Evolutionary conservation across 2,797 vertebrate species (phyloP), one percentile per base, ranked within the genome.

Genomic region (Eptatretus atami): DNA sequence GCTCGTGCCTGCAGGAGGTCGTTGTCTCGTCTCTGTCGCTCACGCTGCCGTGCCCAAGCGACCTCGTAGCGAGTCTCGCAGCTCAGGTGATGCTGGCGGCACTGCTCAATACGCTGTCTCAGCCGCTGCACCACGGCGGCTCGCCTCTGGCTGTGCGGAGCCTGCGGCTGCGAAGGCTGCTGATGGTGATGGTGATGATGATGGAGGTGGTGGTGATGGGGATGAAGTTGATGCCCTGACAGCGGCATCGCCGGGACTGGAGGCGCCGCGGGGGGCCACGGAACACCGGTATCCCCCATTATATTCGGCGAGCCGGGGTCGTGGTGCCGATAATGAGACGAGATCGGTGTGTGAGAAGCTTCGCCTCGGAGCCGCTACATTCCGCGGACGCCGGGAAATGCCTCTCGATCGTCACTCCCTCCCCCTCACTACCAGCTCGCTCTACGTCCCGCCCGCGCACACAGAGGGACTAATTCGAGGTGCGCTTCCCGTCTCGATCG

Each of bases 31-130:
- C 57, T n/a, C 57, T 61, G 15, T n/a, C 57, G 57, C 57, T 61
- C 57, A 10, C 57, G 57, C 10, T 61, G 57, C 10, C 57, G 57
- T 12, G 57, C 57, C 57, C 57, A 61, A 12, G 15, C 24, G 15
- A 61, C 15, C 57, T 61, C 57, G 57, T 61, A 61, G 57, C 57
- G 57, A 24, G 15, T 61, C 57, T 61, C 57, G 57, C 57, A 61
- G 57, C 57, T 61, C 57, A 61, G 57, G 57, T 61, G 57, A 12
- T 61, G 57, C 57, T 61, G 57, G 11, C 57, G 57, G 57, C 57
- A 61, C 11, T 61, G 57, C 57, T 61, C 57, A 12, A 61, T 61
- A 10, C 57, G 57, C 2, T 61, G 57, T 12, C 57, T n/a, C 15
- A 61, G 57, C 57, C 57, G 9, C 57, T 61, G 15, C 57, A 61